Base-by-base conservation (phyloP, 2,888 invertebrate genomes). In the Phengaris alcon region DNA sequence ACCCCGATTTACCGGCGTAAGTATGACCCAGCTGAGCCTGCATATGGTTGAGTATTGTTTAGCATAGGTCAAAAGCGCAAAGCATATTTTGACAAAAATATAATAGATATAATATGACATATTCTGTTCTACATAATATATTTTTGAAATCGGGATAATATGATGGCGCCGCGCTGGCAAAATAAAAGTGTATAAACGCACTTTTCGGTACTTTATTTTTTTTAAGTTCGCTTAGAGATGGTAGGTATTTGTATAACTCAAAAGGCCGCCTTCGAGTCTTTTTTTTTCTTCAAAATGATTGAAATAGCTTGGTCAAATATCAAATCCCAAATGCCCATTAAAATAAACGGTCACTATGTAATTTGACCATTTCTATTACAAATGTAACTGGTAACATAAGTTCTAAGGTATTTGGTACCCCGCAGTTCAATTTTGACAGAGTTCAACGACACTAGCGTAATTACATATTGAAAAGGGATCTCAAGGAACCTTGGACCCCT, bases 361-460 rank as follows among this genome's bases (percentile, higher is more conserved):
- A 78, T 76, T 78, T 77, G 77, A 78, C 77, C 77, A 74, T 76
- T 73, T 70, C 72, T n/a, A 64, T 76, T 79, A 79, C 79, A 78
- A 79, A 77, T 80, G 80, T 78, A 79, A 78, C 81, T 79, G 35
- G 35, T 35, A 77, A 48, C 48, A 48, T 3, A 22, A 79, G 51
- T 77, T 75, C 74, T 68, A 77, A 79, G 75, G 86, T 81, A 77
- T 82, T 79, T 80, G 87, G 83, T 84, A 85, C 88, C 92, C 92
- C 85, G 90, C 85, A 78, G 93, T 79, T 84, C 75, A 79, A 89
- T 91, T 87, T 85, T 82, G 82, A 80, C 54, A 10, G 75, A 88
- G 92, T 91, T 92, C 92, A 90, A 89, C 82, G 93, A 92, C 91
- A 88, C 85, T 83, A 88, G 88, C 88, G 87, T 91, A 93, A 93